phyloP scores from a whole-genome alignment of 2,113 vertebrate species.

The Chaenocephalus aceratus region DNA sequence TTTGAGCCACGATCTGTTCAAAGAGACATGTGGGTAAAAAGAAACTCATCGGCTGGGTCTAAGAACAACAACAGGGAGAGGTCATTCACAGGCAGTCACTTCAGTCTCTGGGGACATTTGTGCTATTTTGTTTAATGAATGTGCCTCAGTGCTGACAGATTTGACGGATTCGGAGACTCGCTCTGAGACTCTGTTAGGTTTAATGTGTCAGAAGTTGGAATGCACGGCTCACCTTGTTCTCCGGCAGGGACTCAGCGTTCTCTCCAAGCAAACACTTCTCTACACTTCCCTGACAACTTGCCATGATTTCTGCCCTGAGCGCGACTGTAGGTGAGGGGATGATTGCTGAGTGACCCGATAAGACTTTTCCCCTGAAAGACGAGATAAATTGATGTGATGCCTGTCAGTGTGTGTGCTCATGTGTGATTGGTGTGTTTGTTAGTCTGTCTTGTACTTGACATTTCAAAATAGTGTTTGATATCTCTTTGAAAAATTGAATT shows the following conservation, averaged over 20 bases:
- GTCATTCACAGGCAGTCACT: slow-evolving; percentile 56
- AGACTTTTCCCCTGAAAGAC: slow-evolving; percentile 1
- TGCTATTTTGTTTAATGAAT: slow-evolving; percentile 60
- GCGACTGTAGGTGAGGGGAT: slow-evolving; percentile 39
- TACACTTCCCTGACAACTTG: slow-evolving; percentile 60
- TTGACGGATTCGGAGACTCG: slow-evolving; percentile 55
- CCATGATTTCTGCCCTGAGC: slow-evolving; percentile 60
- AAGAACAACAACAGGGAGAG: slow-evolving; percentile 54
- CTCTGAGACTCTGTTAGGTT: slow-evolving; percentile 40
- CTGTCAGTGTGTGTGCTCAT: slow-evolving; percentile 23
- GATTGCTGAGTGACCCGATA: slow-evolving; percentile 59
- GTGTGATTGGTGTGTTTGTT: slow-evolving; percentile 20
- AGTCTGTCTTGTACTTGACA: background rate
- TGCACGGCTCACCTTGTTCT: slow-evolving; percentile 51
- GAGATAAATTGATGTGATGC: slow-evolving; percentile 42
- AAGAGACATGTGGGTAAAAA: slow-evolving; percentile 39
- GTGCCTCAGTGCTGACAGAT: slow-evolving; percentile 34
- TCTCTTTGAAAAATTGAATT: slow-evolving; percentile 21
- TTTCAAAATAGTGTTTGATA: slow-evolving; percentile 32
- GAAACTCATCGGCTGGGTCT: background rate
- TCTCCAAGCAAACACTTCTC: slow-evolving; percentile 55
- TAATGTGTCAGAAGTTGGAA: slow-evolving; percentile 57
- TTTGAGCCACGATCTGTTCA: slow-evolving; percentile 56
- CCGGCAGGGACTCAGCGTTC: slow-evolving; percentile 39
- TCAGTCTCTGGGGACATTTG: slow-evolving; percentile 53